phyloP scores from a whole-genome alignment of 2,113 vertebrate genomes.

The human (Homo sapiens) region DNA sequence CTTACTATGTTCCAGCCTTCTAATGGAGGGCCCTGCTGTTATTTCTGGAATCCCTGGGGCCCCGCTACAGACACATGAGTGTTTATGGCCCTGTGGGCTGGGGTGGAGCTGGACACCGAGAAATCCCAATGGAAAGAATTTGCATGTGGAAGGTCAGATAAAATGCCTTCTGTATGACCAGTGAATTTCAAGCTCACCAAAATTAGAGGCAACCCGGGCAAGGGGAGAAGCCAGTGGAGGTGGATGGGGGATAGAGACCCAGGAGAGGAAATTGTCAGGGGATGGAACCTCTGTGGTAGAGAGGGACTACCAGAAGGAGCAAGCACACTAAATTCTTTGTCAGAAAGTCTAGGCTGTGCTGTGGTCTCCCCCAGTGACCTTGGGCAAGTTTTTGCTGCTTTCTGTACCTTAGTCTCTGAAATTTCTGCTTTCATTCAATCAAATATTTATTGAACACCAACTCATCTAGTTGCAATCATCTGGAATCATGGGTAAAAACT shows the following conservation, averaged over 20 bases:
- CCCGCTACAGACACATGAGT: conserved; percentile 50
- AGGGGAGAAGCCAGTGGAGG: neutral
- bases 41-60: conserved; percentile 77
- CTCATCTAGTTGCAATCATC: neutral
- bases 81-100: conserved; percentile 65
- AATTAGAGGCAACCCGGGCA: neutral
- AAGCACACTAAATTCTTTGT: neutral
- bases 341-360: neutral
- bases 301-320: neutral
- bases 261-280: neutral
- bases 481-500: neutral
- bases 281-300: neutral
- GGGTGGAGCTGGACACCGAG: conserved; percentile 64
- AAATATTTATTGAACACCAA: neutral
- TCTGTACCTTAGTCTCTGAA: neutral
- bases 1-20: conserved; percentile 36
- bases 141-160: conserved; percentile 67
- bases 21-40: conserved; percentile 58
- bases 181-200: conserved; percentile 23
- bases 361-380: conserved; percentile 26
- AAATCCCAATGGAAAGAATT: conserved; percentile 76
- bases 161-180: conserved; percentile 64
- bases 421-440: conserved; percentile 17
- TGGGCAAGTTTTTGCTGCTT: neutral
- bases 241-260: neutral